Conservation (phyloP, 2,888 invertebrate genomes). For the Apoderus coryli region DNA sequence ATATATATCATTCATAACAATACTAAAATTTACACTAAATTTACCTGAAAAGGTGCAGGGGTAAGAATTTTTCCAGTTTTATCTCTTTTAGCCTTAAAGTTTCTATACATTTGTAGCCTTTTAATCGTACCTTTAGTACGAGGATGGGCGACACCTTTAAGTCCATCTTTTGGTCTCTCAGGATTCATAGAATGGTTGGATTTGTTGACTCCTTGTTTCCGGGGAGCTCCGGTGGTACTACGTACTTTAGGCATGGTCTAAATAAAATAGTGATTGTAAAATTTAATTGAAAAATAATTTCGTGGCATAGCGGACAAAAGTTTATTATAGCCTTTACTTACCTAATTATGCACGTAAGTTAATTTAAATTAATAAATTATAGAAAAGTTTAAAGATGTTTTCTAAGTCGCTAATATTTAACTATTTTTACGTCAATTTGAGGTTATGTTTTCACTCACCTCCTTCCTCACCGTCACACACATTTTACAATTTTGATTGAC, state of each 20-base stretch:
- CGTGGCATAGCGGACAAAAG: too few relatives aligned
- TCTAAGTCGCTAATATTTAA: too few relatives aligned
- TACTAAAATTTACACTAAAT: constrained; percentile 10
- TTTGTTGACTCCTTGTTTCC: constrained; percentile 71
- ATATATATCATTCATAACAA: too few relatives aligned
- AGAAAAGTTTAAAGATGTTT: too few relatives aligned
- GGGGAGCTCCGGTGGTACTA: constrained; percentile 56
- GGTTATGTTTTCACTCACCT: too few relatives aligned
- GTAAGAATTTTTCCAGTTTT: constrained; percentile 77
- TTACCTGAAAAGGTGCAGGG: constrained; percentile 85
- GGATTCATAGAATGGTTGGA: constrained; percentile 93
- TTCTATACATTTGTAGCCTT: constrained; percentile 94
- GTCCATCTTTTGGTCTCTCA: constrained; percentile 60
- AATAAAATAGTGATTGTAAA: constrained; percentile 8
- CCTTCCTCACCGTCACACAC: too few relatives aligned
- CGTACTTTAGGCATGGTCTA: constrained; percentile 66
- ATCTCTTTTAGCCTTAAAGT: constrained; percentile 90
- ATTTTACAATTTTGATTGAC: too few relatives aligned
- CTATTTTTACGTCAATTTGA: too few relatives aligned
- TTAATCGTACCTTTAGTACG: constrained; percentile 90
- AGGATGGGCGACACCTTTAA: constrained; percentile 73
- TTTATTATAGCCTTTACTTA: too few relatives aligned
- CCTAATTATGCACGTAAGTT: too few relatives aligned
- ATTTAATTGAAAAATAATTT: constrained; percentile 1
- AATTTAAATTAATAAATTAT: too few relatives aligned